Percentiles rank a stretch among this genome's conserved stretches.
These are phyloP conservation scores for Neoniphon sammara DNA, from an alignment of 2,797 vertebrate genomes.

Conservation along the genomic window DNA sequence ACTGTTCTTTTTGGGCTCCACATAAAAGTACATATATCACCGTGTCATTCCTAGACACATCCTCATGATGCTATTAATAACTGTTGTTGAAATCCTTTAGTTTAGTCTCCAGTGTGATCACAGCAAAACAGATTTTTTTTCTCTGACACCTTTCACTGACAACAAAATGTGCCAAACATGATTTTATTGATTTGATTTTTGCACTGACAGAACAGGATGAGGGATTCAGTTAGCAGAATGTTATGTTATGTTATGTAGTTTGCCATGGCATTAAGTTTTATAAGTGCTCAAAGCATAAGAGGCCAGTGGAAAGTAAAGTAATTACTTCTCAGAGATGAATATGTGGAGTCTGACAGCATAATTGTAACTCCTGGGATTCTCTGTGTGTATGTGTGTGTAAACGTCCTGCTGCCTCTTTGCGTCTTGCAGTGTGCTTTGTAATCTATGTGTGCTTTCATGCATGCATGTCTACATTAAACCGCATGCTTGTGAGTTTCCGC, in stretches of 20 bases:
- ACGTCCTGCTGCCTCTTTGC: neutral
- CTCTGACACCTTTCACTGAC: too few species aligned
- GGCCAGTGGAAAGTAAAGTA: conserved; percentile 53
- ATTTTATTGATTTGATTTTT: conserved; percentile 14
- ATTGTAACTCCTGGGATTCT: conserved; percentile 47
- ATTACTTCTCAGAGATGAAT: conserved; percentile 62
- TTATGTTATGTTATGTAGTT: conserved; percentile 34
- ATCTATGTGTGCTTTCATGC: conserved; percentile 31
- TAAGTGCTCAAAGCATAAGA: conserved; percentile 54
- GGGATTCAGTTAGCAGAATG: conserved; percentile 19
- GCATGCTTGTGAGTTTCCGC: neutral
- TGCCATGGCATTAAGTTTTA: conserved; percentile 48
- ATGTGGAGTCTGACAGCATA: conserved; percentile 45
- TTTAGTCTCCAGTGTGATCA: too few species aligned
- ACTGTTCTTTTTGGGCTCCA: neutral
- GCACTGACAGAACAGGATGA: neutral
- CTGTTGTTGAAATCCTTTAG: too few species aligned
- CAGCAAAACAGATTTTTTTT: too few species aligned
- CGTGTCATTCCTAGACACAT: neutral
- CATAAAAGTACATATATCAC: neutral
- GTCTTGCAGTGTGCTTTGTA: conserved; percentile 5
- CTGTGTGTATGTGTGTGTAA: neutral
- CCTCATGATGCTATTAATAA: too few species aligned
- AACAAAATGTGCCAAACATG: neutral
- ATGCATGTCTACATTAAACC: conserved; percentile 10